Evolutionary conservation across 1,140 invertebrate species (phyloP).

Genomic region (Drosophila azteca): DNA sequence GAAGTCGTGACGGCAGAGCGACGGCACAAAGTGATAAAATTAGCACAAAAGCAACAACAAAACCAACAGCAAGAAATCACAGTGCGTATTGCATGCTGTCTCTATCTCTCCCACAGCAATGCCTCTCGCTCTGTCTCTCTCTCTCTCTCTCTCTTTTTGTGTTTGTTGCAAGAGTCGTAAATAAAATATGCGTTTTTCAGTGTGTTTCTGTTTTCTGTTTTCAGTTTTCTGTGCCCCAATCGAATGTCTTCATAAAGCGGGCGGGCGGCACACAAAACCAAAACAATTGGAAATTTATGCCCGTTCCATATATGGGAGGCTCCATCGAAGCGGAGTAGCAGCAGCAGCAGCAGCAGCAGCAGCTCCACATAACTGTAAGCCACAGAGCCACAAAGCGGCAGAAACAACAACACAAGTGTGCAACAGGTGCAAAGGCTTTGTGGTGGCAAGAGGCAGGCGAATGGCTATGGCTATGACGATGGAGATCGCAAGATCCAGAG

Average conservation of each 20-base stretch:
- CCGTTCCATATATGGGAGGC: constrained; percentile 62
- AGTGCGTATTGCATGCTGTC: constrained; percentile 45
- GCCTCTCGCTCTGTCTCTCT: constrained; percentile 7
- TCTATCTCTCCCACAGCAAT: too few species aligned
- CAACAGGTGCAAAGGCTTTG: constrained; percentile 48
- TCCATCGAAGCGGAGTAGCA: too few species aligned
- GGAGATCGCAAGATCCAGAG: too few species aligned
- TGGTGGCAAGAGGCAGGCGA: constrained; percentile 26
- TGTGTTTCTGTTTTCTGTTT: constrained; percentile 9
- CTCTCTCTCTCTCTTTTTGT: constrained; percentile 1
- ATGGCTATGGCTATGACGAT: too few species aligned
- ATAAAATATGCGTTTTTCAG: constrained; percentile 71
- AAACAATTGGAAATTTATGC: constrained; percentile 81
- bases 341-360: not conserved
- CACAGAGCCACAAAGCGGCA: constrained; percentile 36
- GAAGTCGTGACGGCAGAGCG: constrained; percentile 82
- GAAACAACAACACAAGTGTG: constrained; percentile 27
- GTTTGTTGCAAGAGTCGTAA: constrained; percentile 71
- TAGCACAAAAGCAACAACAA: constrained; percentile 71
- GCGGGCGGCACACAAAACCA: constrained; percentile 67
- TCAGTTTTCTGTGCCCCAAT: constrained; percentile 28
- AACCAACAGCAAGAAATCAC: constrained; percentile 42
- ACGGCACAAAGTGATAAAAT: constrained; percentile 84
- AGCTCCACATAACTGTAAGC: constrained; percentile 65
- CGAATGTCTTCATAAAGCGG: constrained; percentile 73